These are phyloP conservation scores for Epinotia nisella DNA, from an alignment of 2,888 invertebrate genomes.

Conservation along the genomic window DNA sequence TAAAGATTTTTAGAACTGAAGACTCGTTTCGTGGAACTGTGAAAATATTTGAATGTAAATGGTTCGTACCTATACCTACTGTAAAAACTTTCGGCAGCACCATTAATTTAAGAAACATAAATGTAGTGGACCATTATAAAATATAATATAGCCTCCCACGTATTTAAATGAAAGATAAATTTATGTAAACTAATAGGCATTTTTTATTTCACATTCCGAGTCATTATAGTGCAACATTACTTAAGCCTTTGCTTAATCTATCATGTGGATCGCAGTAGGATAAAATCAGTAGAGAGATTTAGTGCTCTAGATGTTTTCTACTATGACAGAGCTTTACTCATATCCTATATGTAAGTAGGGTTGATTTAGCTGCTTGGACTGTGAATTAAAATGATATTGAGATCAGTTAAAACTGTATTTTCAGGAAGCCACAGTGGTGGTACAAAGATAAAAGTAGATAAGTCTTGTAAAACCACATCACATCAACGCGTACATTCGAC, in stretches of 20 bases:
- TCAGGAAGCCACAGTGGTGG: not conserved
- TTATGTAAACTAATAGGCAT: slow-evolving; percentile 17
- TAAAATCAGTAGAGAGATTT: slow-evolving; percentile 20
- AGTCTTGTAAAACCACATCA: not conserved
- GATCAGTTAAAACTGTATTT: slow-evolving; percentile 6
- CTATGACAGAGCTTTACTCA: slow-evolving; percentile 49
- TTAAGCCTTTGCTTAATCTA: not conserved
- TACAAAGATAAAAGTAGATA: slow-evolving; percentile 21
- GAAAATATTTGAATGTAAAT: slow-evolving; percentile 22
- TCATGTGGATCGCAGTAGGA: slow-evolving; percentile 18
- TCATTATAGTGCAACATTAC: not conserved
- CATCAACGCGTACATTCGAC: too few relatives aligned
- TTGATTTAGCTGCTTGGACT: slow-evolving; percentile 36
- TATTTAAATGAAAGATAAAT: slow-evolving; percentile 17
- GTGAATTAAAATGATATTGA: not conserved
- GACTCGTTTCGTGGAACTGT: not conserved
- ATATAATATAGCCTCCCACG: slow-evolving; percentile 40
- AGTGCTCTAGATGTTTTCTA: slow-evolving; percentile 38
- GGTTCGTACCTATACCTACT: slow-evolving; percentile 18
- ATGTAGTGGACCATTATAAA: slow-evolving; percentile 58
- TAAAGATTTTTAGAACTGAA: not conserved
- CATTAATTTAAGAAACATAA: slow-evolving; percentile 48
- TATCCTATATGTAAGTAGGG: slow-evolving; percentile 47
- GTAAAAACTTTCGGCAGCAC: slow-evolving; percentile 32
- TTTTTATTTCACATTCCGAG: slow-evolving; percentile 6